Conservation (phyloP, 2,888 invertebrate species). For the Tridacna crocea region DNA sequence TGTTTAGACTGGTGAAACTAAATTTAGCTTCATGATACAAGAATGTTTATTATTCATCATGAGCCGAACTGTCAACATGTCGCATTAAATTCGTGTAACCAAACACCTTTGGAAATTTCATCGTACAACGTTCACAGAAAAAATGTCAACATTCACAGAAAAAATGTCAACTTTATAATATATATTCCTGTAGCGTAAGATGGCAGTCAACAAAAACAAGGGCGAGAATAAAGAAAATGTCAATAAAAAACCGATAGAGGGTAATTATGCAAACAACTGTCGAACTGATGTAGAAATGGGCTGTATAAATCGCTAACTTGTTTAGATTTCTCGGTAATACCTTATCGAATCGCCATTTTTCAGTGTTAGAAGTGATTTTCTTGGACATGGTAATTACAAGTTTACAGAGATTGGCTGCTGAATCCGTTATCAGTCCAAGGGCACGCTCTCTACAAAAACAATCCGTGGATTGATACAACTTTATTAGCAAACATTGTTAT, state of each 20-base stretch:
- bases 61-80: too few relatives aligned
- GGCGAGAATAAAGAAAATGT: too few relatives aligned
- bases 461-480: conserved; percentile 8
- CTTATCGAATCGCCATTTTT: conserved; percentile 44
- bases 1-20: too few relatives aligned
- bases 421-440: conserved; percentile 10
- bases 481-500: conserved; percentile 13
- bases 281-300: conserved; percentile 34
- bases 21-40: too few relatives aligned
- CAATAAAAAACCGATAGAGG: conserved; percentile 7
- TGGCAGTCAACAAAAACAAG: too few relatives aligned
- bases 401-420: neutral
- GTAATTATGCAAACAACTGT: conserved; percentile 39
- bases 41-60: too few relatives aligned
- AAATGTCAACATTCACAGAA: too few relatives aligned
- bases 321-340: conserved; percentile 45
- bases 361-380: conserved; percentile 41
- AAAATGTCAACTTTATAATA: too few relatives aligned
- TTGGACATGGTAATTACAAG: conserved; percentile 49
- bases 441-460: conserved; percentile 23
- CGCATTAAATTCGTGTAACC: too few relatives aligned
- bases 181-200: too few relatives aligned
- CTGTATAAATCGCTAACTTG: conserved; percentile 31
- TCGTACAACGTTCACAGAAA: too few relatives aligned
- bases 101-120: too few relatives aligned